phyloP scores from a whole-genome alignment of 2,113 vertebrate species.

The Todiramphus chloris region DNA sequence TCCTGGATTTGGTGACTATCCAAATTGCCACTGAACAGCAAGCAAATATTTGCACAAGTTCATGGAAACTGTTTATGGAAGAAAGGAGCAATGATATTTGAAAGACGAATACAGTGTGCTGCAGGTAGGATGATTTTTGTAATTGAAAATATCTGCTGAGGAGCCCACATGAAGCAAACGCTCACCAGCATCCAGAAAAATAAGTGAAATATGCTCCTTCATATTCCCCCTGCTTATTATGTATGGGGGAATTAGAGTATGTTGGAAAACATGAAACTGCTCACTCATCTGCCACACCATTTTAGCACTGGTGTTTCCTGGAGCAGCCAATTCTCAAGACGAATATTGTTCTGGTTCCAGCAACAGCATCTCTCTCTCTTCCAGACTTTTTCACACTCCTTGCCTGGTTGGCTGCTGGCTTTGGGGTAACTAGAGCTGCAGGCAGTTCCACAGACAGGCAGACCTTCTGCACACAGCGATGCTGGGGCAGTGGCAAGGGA shows the following conservation, averaged over 20 bases:
- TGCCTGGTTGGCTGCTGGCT: background rate
- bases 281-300: background rate
- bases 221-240: background rate
- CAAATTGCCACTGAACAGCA: background rate
- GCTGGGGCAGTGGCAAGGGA: background rate
- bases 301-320: background rate
- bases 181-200: background rate
- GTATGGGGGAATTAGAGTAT: background rate
- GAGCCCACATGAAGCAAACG: background rate
- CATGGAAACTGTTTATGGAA: background rate
- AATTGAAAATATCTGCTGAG: background rate
- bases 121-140: background rate
- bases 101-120: background rate
- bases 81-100: background rate
- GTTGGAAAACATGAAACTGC: background rate
- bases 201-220: background rate
- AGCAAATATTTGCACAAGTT: background rate
- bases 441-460: background rate
- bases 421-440: background rate
- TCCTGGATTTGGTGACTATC: background rate
- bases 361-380: background rate
- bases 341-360: background rate
- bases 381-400: background rate
- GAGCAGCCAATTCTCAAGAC: background rate
- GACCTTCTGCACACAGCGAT: fast-evolving